Evolutionary conservation across 2,113 vertebrate species (phyloP).

Genomic region (Ophiodon elongatus): DNA sequence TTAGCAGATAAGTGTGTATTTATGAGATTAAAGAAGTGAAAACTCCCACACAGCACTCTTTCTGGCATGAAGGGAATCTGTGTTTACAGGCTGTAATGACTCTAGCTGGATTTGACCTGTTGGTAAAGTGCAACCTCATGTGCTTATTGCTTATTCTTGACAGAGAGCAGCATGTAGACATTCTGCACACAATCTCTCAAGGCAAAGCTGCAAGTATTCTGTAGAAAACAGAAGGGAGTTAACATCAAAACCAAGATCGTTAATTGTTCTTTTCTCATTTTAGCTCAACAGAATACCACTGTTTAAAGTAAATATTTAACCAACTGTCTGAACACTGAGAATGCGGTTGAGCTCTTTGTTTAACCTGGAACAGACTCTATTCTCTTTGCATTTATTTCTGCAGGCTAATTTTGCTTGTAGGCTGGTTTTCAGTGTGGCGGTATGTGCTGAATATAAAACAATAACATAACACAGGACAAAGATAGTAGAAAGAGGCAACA

Average conservation of each 20-base stretch:
- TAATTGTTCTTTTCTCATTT: constrained; percentile 13
- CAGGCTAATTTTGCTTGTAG: neutral
- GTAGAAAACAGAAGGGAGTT: constrained; percentile 9
- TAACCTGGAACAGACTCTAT: neutral
- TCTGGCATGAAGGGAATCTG: constrained; percentile 1
- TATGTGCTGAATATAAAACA: neutral
- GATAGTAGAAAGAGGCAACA: neutral
- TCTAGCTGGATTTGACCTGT: constrained; percentile 18
- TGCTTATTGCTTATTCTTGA: neutral
- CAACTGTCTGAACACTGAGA: constrained; percentile 2
- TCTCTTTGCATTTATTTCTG: neutral
- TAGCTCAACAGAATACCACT: constrained; percentile 10
- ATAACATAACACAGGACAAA: neutral
- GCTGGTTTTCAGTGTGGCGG: neutral
- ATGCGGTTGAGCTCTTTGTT: neutral
- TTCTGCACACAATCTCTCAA: constrained; percentile 16
- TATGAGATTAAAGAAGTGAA: constrained; percentile 29
- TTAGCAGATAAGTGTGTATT: constrained; percentile 12
- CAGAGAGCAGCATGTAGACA: constrained; percentile 15
- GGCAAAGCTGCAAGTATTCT: neutral
- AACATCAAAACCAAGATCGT: constrained; percentile 4
- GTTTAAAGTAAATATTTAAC: constrained; percentile 51
- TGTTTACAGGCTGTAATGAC: constrained; percentile 29
- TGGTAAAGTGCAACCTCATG: constrained; percentile 41
- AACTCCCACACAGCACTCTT: neutral